phyloP scores from a whole-genome alignment of 2,113 vertebrate genomes.

The Atractosteus spatula region DNA sequence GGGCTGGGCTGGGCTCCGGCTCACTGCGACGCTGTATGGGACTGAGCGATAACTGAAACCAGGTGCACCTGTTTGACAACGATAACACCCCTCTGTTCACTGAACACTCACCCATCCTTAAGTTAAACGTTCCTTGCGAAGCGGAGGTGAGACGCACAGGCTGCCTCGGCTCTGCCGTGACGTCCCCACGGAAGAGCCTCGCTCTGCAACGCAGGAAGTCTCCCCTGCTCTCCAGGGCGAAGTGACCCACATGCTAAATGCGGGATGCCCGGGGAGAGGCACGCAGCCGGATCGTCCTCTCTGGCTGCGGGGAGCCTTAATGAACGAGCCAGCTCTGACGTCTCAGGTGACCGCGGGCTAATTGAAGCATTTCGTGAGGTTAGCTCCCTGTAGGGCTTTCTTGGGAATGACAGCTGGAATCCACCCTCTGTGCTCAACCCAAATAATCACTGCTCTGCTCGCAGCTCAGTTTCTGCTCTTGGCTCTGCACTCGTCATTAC shows the following conservation, averaged over 20 bases:
- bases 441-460: no score
- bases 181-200: slow-evolving; percentile 17
- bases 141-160: no score
- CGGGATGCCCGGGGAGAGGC: slow-evolving; percentile 25
- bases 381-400: slow-evolving; percentile 9
- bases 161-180: background rate
- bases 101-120: no score
- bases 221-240: slow-evolving; percentile 15
- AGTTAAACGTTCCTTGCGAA: no score
- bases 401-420: background rate
- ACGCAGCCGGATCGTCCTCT: slow-evolving; percentile 19
- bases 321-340: slow-evolving; percentile 29
- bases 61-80: no score
- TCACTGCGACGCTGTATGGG: no score
- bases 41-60: no score
- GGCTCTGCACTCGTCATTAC: no score
- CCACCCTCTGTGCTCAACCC: no score
- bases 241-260: slow-evolving; percentile 41
- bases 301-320: slow-evolving; percentile 16
- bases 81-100: no score
- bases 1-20: no score
- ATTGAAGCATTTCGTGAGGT: slow-evolving; percentile 32
- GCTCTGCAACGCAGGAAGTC: slow-evolving; percentile 14
- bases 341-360: slow-evolving; percentile 25
- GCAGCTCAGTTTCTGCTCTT: no score